Base-by-base conservation (phyloP, 2,888 invertebrate genomes). In the Craniophora ligustri region DNA sequence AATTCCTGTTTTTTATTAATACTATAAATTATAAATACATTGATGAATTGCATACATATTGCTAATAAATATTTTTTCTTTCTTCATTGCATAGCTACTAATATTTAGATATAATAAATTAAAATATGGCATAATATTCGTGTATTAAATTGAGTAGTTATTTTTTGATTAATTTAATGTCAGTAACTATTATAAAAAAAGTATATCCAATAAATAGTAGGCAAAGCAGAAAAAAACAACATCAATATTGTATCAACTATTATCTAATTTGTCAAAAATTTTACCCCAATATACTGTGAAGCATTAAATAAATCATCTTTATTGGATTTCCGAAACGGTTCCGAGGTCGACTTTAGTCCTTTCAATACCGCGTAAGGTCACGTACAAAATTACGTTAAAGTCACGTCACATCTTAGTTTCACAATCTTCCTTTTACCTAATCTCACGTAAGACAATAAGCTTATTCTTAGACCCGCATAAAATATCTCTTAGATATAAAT, bases 241-340 rank as follows among this genome's bases (percentile, higher is more conserved):
- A 31, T 26, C 21, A 16, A 39, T 48, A 40, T 48, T 26, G 31
- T 13, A 48, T 30, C 39, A 39, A n/a, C n/a, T n/a, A n/a, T n/a
- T 40, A 34, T 32, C 32, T 14, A 1, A 26, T 48, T 34, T 40
- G 34, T 19, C 14, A 26, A 48, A 49, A n/a, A 41, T 34, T 48
- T 40, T 13, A 28, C 32, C 26, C 30, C 34, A 47, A 38, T 23
- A 46, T 28, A 38, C 31, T 14, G 41, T 6, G 48, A 42, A 28
- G 26, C 26, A 26, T 49, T 45, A 26, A 36, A 32, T 54, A 41
- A 39, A 47, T 58, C 38, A 32, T 32, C 13, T 23, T 54, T 11
- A 15, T 39, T 58, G 18, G 35, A 45, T 56, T 49, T 35, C 14
- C 18, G 18, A 21, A 56, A 40, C 39, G 31, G 21, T 49, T 23